Conservation (phyloP, 2,113 vertebrate genomes). For the Candoia aspera region DNA sequence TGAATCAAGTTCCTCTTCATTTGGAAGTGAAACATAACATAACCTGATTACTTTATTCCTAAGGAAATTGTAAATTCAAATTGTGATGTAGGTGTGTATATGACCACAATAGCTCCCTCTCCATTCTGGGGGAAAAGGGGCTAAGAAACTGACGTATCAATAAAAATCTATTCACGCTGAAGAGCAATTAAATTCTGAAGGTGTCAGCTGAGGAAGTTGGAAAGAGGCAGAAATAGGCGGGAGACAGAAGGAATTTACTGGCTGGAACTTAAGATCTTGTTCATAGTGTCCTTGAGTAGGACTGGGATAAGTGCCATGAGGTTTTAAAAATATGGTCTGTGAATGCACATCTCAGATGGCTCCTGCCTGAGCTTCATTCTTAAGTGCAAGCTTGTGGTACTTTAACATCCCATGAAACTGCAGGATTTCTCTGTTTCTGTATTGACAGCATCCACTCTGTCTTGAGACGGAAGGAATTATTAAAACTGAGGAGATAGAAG, state of each 20-base stretch:
- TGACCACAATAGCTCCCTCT: neutral
- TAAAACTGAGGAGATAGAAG: neutral
- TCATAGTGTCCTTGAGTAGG: neutral
- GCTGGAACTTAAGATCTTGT: neutral
- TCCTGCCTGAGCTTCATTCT: neutral
- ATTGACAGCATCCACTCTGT: neutral
- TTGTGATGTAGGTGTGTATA: neutral
- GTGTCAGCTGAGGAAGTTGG: neutral
- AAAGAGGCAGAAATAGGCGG: neutral
- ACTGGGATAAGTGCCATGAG: neutral
- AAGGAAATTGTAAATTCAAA: neutral
- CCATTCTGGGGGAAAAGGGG: neutral
- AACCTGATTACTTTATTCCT: neutral
- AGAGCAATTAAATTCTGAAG: neutral
- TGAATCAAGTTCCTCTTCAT: neutral
- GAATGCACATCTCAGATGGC: neutral
- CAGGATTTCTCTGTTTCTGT: neutral
- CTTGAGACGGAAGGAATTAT: neutral
- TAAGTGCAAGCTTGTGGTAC: neutral
- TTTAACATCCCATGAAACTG: neutral
- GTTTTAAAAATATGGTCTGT: neutral
- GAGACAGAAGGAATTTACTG: neutral
- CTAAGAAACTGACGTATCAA: neutral
- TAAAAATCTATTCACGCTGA: neutral
- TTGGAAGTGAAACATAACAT: neutral